Evolutionary conservation across 2,797 vertebrate species (phyloP), one percentile per base, ranked within the genome.

Genomic region (Melanotaenia trifasciata): DNA sequence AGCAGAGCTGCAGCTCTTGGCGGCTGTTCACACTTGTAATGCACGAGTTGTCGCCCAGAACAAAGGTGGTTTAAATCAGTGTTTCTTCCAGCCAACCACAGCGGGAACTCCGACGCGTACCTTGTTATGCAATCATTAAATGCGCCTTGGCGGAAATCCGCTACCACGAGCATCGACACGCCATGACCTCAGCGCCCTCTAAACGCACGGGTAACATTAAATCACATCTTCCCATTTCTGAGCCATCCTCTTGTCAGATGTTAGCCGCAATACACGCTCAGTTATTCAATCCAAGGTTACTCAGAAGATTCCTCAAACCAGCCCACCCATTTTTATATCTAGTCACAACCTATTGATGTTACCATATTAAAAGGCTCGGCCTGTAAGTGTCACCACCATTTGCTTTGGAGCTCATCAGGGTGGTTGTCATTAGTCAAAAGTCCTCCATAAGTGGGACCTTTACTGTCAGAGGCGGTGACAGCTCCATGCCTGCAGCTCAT

Each of bases 121-220:
- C 30, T 18, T 36, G 87, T 92, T 93, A 91, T 74, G 92, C 83
- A 92, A 93, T 74, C 89, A 78, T 76, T 87, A 82, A 89, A 73
- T 84, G 88, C 54, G 84, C 67, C 72, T 74, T 51, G 83, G 61
- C 78, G 87, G 86, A 94, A 92, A 93, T 90, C 88, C 89, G 72
- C 72, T 84, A 64, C 60, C 58, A 6, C 65, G 74, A 66, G 28
- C 79, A 35, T 79, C 43, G 2, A 74, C 84, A 74, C 74, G 80
- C 70, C 72, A 87, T 87, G 91, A 92, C 90, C 92, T 64, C 71
- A 16, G 81, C 85, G 92, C 78, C 89, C 93, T 93, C 90, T 84
- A 92, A 93, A 85, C 61, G 70, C 75, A 50, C 56, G 38, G 67
- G 64, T 5, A 18, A 5, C n/a, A 64, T 67, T 36, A 3, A 38